Evolutionary conservation across 2,888 invertebrate species (phyloP).

Genomic region (Acleris sparsana): DNA sequence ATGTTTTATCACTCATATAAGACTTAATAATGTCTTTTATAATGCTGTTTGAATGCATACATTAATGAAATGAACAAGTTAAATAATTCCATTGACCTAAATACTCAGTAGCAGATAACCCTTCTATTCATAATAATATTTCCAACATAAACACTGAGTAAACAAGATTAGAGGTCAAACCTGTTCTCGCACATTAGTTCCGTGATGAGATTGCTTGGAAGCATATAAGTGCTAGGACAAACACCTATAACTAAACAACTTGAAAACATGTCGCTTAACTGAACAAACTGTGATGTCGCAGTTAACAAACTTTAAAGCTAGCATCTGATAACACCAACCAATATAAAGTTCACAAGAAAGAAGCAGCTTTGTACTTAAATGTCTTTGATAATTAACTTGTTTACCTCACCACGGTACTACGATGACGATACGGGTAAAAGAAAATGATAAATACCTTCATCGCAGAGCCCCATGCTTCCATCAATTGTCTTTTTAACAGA

Average conservation of each 20-base stretch:
- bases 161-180: slow-evolving; percentile 68
- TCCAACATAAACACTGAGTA: slow-evolving; percentile 57
- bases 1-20: background rate
- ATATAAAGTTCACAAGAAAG: slow-evolving; percentile 37
- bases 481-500: slow-evolving; percentile 21
- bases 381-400: slow-evolving; percentile 66
- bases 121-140: slow-evolving; percentile 43
- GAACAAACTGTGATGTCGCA: slow-evolving; percentile 23
- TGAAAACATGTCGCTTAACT: slow-evolving; percentile 31
- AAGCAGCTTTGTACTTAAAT: slow-evolving; percentile 40
- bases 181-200: slow-evolving; percentile 60
- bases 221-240: slow-evolving; percentile 55
- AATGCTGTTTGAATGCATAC: slow-evolving; percentile 6
- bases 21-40: slow-evolving; percentile 1
- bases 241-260: slow-evolving; percentile 48
- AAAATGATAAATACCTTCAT: slow-evolving; percentile 66
- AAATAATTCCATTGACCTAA: slow-evolving; percentile 51
- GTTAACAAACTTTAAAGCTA: slow-evolving; percentile 8
- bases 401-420: slow-evolving; percentile 52
- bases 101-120: slow-evolving; percentile 53
- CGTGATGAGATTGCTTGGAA: slow-evolving; percentile 55
- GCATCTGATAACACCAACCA: slow-evolving; percentile 6
- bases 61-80: slow-evolving; percentile 20
- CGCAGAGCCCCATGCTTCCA: slow-evolving; percentile 70
- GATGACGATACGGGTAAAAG: slow-evolving; percentile 39